A percentile compares a stretch with the other conserved stretches of the same genome.
Conservation (phyloP, 2,113 vertebrate species). For the Mystacornis crossleyi region DNA sequence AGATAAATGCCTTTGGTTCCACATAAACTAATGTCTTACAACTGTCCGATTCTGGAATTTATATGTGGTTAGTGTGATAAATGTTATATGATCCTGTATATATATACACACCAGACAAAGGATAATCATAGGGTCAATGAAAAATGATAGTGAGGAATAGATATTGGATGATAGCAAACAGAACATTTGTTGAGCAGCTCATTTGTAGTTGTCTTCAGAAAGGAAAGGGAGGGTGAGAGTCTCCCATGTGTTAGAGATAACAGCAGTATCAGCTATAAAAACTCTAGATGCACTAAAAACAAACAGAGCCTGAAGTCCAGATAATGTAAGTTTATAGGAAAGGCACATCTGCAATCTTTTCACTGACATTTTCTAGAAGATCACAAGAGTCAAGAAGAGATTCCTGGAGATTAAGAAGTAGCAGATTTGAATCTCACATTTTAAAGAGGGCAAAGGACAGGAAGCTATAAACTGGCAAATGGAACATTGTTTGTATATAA, state of each 20-base stretch:
- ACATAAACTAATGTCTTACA: conserved; percentile 12
- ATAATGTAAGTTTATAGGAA: background rate
- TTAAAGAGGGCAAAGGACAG: conserved; percentile 29
- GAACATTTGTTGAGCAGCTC: conserved; percentile 36
- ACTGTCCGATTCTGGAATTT: conserved; percentile 23
- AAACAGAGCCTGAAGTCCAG: background rate
- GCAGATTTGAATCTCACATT: background rate
- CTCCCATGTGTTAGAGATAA: conserved; percentile 14
- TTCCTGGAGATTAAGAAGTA: conserved; percentile 7
- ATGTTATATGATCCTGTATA: background rate
- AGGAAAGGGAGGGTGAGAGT: conserved; percentile 6
- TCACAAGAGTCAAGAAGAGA: background rate
- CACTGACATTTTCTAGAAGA: conserved; percentile 1
- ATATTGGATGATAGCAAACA: conserved; percentile 33
- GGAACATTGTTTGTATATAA: conserved; percentile 48
- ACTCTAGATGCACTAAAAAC: background rate
- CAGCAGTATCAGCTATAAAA: conserved; percentile 22
- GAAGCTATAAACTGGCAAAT: conserved; percentile 48
- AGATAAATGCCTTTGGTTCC: background rate
- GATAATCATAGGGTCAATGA: background rate
- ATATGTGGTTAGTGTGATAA: background rate
- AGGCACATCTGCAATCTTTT: background rate
- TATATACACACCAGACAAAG: background rate
- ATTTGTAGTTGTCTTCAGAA: conserved; percentile 52
- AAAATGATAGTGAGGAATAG: conserved; percentile 1